A percentile compares a stretch with the other conserved stretches of the same genome.
phyloP scores from a whole-genome alignment of 2,888 invertebrate species.

The Nomada fucata region DNA sequence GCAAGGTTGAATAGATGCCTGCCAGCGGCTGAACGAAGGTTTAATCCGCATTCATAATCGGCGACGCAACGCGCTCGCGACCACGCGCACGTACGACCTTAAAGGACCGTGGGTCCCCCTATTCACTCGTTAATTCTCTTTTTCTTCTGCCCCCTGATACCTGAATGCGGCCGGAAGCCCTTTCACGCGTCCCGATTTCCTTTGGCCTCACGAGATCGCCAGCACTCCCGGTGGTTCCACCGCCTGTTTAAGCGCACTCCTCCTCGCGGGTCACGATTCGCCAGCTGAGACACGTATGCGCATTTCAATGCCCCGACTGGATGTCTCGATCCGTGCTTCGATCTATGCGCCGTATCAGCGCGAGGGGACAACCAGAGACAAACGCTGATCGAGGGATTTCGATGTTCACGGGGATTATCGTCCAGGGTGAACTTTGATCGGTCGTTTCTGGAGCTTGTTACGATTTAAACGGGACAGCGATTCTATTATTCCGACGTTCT shows the following conservation, averaged over 20 bases:
- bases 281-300: constrained; percentile 14
- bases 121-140: constrained; percentile 80
- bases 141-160: constrained; percentile 72
- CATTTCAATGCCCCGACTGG: not conserved
- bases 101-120: constrained; percentile 37
- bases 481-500: constrained; percentile 35
- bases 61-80: constrained; percentile 30
- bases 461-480: constrained; percentile 9
- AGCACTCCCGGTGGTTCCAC: not conserved
- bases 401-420: constrained; percentile 36
- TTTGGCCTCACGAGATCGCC: constrained; percentile 56
- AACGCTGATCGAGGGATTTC: constrained; percentile 45
- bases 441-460: constrained; percentile 26
- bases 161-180: constrained; percentile 80
- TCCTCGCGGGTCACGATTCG: not conserved
- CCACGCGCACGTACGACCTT: constrained; percentile 32
- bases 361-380: not conserved
- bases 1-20: constrained; percentile 60
- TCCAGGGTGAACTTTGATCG: constrained; percentile 34
- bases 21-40: constrained; percentile 64
- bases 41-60: constrained; percentile 78
- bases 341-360: not conserved
- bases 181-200: constrained; percentile 80
- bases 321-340: not conserved
- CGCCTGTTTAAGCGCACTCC: constrained; percentile 7